Evolutionary conservation across 2,797 vertebrate genomes (phyloP).

Genomic region (Onychomys arenicola): DNA sequence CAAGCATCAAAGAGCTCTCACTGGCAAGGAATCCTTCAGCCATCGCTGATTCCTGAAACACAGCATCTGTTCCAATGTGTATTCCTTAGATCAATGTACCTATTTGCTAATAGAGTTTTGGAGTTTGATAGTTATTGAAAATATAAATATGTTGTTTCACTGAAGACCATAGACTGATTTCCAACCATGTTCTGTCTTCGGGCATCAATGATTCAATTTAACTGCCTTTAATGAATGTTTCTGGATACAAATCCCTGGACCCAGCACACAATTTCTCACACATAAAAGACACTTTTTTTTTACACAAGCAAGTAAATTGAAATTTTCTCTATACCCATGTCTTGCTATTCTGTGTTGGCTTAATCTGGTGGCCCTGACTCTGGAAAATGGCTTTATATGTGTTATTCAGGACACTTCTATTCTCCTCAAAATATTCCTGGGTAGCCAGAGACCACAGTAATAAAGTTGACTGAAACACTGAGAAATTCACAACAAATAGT

Average conservation of each 20-base stretch:
- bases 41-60: conserved; percentile 18
- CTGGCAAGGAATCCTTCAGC: not conserved
- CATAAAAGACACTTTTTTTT: not conserved
- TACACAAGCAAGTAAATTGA: not conserved
- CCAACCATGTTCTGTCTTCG: not conserved
- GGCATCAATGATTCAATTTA: conserved; percentile 15
- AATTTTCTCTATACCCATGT: not conserved
- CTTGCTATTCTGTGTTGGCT: not conserved
- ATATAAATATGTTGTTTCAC: conserved; percentile 18
- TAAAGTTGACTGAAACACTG: conserved; percentile 31
- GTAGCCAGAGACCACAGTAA: not conserved
- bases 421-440: not conserved
- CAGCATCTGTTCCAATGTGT: not conserved
- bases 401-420: not conserved
- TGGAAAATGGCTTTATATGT: not conserved
- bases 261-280: not conserved
- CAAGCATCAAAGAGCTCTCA: not conserved
- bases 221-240: not conserved
- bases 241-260: not conserved
- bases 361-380: not conserved
- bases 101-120: not conserved
- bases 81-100: not conserved
- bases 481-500: conserved; percentile 21
- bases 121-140: not conserved
- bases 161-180: not conserved